A percentile compares a stretch with the other conserved stretches of the same genome.
These are phyloP conservation scores for Bactericera cockerelli DNA, from an alignment of 1,140 invertebrate species.

Conservation along the genomic window DNA sequence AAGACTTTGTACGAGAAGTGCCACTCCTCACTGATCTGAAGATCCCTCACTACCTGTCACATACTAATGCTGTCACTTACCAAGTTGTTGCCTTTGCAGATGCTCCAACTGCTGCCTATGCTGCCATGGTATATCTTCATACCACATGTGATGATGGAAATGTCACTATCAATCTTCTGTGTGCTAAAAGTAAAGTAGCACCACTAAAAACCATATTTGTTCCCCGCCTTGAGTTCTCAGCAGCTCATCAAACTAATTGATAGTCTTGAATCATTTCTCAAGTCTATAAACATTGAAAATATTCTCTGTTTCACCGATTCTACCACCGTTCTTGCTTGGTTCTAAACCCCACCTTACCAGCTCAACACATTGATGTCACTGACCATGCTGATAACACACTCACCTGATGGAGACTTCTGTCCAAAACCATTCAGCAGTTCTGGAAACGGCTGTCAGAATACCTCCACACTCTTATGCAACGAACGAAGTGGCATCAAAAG, in stretches of 20 bases:
- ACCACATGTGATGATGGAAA: neutral
- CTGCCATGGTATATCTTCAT: constrained; percentile 23
- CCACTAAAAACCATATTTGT: constrained; percentile 9
- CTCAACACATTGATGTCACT: constrained; percentile 4
- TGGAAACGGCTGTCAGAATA: neutral
- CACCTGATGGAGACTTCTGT: neutral
- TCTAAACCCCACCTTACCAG: constrained; percentile 11
- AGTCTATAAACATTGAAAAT: neutral
- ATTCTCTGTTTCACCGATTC: constrained; percentile 13
- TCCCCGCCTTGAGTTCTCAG: constrained; percentile 2
- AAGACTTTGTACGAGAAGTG: constrained; percentile 18
- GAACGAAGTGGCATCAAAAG: constrained; percentile 3
- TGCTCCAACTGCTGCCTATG: constrained; percentile 18
- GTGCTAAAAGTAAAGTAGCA: constrained; percentile 29
- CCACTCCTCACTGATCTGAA: constrained; percentile 12
- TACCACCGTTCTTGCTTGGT: constrained; percentile 14
- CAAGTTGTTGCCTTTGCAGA: neutral
- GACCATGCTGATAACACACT: neutral
- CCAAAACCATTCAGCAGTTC: neutral
- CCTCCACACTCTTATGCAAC: neutral
- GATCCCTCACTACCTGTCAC: constrained; percentile 19
- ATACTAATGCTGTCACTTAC: neutral
- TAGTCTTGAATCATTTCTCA: neutral
- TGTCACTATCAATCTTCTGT: constrained; percentile 34
- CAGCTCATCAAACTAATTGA: constrained; percentile 8